Conservation (phyloP, 2,113 vertebrate genomes). For the Puffinus mauretanicus region DNA sequence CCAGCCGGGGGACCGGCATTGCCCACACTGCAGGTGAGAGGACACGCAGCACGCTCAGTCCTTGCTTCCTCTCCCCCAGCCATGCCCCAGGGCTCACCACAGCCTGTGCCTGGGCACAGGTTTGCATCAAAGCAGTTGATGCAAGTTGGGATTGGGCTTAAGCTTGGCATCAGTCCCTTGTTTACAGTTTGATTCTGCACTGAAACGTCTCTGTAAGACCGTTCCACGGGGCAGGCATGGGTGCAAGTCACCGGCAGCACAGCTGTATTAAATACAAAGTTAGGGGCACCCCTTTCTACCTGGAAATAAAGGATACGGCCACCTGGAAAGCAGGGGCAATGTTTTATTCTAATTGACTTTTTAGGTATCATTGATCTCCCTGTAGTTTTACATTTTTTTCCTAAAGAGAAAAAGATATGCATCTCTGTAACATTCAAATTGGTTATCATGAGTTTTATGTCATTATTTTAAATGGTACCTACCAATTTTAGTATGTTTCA, state of each 20-base stretch:
- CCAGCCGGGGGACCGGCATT: fast-evolving
- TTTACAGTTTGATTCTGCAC: neutral
- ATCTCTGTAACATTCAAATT: neutral
- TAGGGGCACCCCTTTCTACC: neutral
- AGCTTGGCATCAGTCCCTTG: neutral
- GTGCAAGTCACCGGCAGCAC: neutral
- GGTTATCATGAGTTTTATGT: neutral
- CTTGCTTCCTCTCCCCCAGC: neutral
- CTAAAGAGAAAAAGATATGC: neutral
- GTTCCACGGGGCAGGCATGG: neutral
- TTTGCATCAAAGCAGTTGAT: neutral
- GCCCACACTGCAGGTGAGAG: neutral
- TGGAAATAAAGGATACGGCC: neutral
- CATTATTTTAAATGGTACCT: neutral
- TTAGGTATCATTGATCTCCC: neutral
- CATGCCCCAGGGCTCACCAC: neutral
- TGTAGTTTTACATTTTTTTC: neutral
- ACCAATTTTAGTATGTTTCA: neutral
- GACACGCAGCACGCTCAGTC: neutral
- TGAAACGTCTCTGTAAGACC: neutral
- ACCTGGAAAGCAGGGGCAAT: neutral
- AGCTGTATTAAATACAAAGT: neutral
- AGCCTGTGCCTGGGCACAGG: neutral
- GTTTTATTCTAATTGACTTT: neutral
- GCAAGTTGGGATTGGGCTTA: neutral